phyloP scores from a whole-genome alignment of 2,888 invertebrate genomes.

The Zygaena filipendulae region DNA sequence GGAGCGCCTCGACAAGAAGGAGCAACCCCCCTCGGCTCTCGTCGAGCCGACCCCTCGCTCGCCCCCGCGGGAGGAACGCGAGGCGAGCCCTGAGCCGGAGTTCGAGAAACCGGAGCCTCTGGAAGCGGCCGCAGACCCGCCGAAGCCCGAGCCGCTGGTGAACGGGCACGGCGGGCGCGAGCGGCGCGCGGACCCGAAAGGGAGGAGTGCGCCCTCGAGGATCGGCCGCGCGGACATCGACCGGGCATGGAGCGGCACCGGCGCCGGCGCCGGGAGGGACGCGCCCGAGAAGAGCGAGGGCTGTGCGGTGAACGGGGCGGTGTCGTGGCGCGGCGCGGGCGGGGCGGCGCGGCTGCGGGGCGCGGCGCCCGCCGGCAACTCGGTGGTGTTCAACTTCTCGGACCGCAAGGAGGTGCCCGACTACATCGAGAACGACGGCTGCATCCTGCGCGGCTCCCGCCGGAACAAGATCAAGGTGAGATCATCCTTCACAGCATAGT shows the following conservation, averaged over 20 bases:
- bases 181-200: conserved; percentile 14
- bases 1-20: conserved; percentile 22
- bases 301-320: conserved; percentile 21
- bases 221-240: conserved; percentile 35
- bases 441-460: conserved; percentile 73
- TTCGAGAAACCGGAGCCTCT: conserved; percentile 10
- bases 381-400: conserved; percentile 90
- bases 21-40: conserved; percentile 40
- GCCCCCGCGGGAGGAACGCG: conserved; percentile 31
- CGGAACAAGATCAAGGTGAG: conserved; percentile 81
- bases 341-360: conserved; percentile 25
- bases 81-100: conserved; percentile 27
- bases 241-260: conserved; percentile 8
- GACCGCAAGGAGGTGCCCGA: conserved; percentile 87
- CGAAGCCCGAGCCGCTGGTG: conserved; percentile 19
- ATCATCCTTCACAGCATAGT: too few species aligned
- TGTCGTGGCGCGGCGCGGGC: conserved; percentile 12
- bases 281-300: too few species aligned
- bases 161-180: conserved; percentile 27
- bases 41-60: conserved; percentile 47
- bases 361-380: conserved; percentile 63
- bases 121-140: conserved; percentile 16
- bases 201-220: conserved; percentile 23
- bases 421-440: conserved; percentile 91
- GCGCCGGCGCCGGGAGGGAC: conserved; percentile 34